Evolutionary conservation across 2,888 invertebrate genomes (phyloP), one percentile per base, ranked within the genome.

Genomic region (Alviniconcha strummeri): DNA sequence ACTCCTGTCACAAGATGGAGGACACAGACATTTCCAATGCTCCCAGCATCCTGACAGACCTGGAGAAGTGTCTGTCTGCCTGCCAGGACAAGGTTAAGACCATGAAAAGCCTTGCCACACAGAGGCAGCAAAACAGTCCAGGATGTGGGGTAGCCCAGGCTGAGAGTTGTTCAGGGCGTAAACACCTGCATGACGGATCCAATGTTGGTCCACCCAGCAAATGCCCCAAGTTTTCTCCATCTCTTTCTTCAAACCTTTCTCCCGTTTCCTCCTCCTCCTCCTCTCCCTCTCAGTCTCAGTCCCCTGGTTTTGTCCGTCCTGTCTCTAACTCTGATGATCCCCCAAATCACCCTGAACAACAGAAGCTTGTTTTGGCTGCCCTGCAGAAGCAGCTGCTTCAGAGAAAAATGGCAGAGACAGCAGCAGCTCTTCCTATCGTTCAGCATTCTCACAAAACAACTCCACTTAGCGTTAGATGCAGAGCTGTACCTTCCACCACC

Each of bases 41-140:
- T 19, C n/a, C 5, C 13, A 74, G 80, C 54, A 52, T 86, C 60
- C 72, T 85, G 36, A 77, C 72, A n/a, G 79, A 85, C 74, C 71
- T 86, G 5, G 54, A 71, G n/a, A 77, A 78, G 17, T 86, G 86
- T 60, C 76, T 86, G 6, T 17, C 76, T 67, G 82, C 75, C 55
- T 77, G 82, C 15, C 0, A 17, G 56, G 6, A 7, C 8, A 74
- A 60, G 36, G 8, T 74, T 19, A 52, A 72, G 13, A 11, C 72
- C 19, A 57, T 74, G 15, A 80, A 19, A 52, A 52, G 52, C 67
- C 5, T 9, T 6, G 67, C 67, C 13, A 19, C n/a, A 17, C 17
- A 57, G 15, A 69, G n/a, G 13, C 52, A 54, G 8, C 52, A 69
- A 69, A 60, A 36, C 64, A 67, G 64, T 60, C 9, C 60, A 1